Conservation (phyloP, 1,140 invertebrate genomes). For the Drosophila novamexicana region DNA sequence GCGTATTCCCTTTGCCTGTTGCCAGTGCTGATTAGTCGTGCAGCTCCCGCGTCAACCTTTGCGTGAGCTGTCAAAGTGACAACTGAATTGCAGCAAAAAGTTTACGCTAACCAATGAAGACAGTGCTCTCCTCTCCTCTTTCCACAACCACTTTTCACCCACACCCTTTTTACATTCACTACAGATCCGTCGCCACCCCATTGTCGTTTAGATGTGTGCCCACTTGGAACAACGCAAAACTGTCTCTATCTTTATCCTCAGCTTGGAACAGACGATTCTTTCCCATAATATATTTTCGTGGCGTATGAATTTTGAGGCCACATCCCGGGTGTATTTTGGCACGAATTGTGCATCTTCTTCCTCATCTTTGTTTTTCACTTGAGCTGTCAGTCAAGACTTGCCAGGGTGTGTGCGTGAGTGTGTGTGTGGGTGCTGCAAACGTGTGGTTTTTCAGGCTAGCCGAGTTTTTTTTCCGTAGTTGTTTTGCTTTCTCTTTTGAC, state of each 20-base stretch:
- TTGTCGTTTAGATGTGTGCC: constrained; percentile 28
- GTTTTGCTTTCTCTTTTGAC: constrained; percentile 71
- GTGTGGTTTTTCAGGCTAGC: constrained; percentile 41
- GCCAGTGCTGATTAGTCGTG: constrained; percentile 54
- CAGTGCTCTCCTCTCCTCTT: background rate
- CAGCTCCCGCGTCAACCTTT: constrained; percentile 66
- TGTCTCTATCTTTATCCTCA: constrained; percentile 21
- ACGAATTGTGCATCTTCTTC: constrained; percentile 48
- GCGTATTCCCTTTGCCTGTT: constrained; percentile 22
- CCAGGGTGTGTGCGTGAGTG: background rate
- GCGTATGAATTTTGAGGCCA: constrained; percentile 72
- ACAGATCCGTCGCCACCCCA: background rate
- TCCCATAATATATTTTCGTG: constrained; percentile 69
- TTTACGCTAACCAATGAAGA: constrained; percentile 67
- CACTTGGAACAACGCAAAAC: constrained; percentile 29
- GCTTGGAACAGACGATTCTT: constrained; percentile 62
- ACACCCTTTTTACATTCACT: background rate
- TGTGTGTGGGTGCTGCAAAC: constrained; percentile 55
- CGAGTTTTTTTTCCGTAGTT: constrained; percentile 44
- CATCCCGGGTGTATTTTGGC: constrained; percentile 73
- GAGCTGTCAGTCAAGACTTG: constrained; percentile 63
- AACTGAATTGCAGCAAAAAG: constrained; percentile 73
- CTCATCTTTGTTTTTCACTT: constrained; percentile 55
- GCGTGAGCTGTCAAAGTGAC: constrained; percentile 80
- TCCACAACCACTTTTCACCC: background rate